Evolutionary conservation across 1,140 invertebrate genomes (phyloP).

Genomic region (Tyrophagus putrescentiae): DNA sequence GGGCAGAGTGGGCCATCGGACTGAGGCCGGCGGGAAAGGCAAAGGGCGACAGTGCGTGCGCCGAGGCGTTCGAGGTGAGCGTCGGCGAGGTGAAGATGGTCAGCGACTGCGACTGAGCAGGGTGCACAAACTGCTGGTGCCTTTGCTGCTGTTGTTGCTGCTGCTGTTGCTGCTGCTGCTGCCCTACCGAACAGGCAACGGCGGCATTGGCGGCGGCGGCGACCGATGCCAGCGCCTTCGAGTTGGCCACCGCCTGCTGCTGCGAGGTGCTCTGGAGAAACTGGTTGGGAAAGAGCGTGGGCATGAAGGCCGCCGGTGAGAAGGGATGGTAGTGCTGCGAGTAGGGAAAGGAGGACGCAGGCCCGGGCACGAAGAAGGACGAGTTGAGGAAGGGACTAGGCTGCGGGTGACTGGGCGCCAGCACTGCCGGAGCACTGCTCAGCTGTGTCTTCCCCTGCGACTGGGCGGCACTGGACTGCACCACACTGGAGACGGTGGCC

Average conservation of each 20-base stretch:
- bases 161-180: background rate
- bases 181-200: background rate
- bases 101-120: background rate
- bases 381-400: background rate
- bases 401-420: slow-evolving; percentile 7
- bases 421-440: background rate
- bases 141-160: background rate
- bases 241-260: background rate
- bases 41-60: slow-evolving; percentile 10
- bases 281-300: background rate
- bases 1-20: slow-evolving; percentile 1
- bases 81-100: slow-evolving; percentile 11
- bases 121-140: background rate
- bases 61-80: background rate
- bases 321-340: background rate
- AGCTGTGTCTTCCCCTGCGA: too few species aligned
- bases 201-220: background rate
- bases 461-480: too few species aligned
- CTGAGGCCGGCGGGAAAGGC: background rate
- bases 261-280: background rate
- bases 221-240: background rate
- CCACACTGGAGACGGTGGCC: background rate
- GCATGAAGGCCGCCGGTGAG: slow-evolving; percentile 3
- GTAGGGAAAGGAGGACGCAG: background rate
- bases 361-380: slow-evolving; percentile 2